These are phyloP conservation scores for Nineta flava DNA, from an alignment of 2,888 invertebrate species.

Conservation along the genomic window DNA sequence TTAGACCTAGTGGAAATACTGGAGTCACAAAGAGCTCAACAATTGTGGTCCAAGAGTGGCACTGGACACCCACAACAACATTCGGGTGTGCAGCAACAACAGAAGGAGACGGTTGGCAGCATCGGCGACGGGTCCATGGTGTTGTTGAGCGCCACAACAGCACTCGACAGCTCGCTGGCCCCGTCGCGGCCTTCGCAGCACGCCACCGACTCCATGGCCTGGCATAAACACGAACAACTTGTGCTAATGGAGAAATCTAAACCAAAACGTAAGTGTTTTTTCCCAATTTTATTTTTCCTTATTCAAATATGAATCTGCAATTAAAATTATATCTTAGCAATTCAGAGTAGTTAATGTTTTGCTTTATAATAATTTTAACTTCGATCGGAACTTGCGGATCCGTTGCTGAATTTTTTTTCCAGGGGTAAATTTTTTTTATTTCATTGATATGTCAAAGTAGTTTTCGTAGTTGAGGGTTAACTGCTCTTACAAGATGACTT, in stretches of 20 bases:
- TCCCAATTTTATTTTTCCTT: too few relatives aligned
- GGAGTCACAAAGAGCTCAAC: background rate
- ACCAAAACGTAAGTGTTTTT: conserved; percentile 42
- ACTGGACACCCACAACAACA: background rate
- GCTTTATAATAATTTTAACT: too few relatives aligned
- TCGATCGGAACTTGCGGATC: too few relatives aligned
- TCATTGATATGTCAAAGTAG: too few relatives aligned
- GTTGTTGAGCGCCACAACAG: conserved; percentile 17
- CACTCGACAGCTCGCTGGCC: conserved; percentile 32
- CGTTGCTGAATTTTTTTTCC: too few relatives aligned
- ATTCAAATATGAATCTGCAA: too few relatives aligned
- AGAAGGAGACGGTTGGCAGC: background rate
- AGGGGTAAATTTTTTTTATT: too few relatives aligned
- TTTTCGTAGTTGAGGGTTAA: too few relatives aligned
- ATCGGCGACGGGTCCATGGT: conserved; percentile 23
- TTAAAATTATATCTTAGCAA: too few relatives aligned
- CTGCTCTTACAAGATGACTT: too few relatives aligned
- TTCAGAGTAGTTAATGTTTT: too few relatives aligned
- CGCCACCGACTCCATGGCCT: conserved; percentile 44
- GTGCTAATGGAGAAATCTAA: conserved; percentile 57
- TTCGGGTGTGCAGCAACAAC: background rate
- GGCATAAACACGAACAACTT: conserved; percentile 60
- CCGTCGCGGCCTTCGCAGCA: conserved; percentile 29
- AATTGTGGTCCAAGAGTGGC: background rate
- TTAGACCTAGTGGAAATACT: background rate